These are phyloP conservation scores for Nyctibius bracteatus DNA, from an alignment of 2,113 vertebrate genomes.

Conservation along the genomic window DNA sequence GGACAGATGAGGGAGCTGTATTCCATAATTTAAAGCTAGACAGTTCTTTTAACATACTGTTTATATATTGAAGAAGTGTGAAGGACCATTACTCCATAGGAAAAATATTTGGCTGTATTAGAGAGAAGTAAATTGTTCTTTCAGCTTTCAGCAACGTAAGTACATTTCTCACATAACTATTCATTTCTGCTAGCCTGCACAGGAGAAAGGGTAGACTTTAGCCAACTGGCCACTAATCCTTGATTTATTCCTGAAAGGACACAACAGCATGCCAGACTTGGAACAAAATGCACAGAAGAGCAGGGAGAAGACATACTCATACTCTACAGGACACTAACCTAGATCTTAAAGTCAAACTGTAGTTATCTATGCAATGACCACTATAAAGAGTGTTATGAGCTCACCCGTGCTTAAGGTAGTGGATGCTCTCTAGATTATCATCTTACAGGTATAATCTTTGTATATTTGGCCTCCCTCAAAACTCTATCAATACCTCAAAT, in stretches of 20 bases:
- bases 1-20: constrained; percentile 55
- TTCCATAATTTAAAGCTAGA: constrained; percentile 11
- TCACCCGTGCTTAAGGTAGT: background rate
- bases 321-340: background rate
- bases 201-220: background rate
- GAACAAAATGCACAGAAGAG: background rate
- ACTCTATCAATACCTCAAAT: background rate
- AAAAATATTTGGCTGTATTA: background rate
- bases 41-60: background rate
- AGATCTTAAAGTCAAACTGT: background rate
- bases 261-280: rapidly evolving
- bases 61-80: constrained; percentile 7
- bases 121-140: background rate
- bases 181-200: background rate
- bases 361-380: background rate
- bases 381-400: background rate
- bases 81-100: background rate
- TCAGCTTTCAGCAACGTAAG: background rate
- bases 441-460: background rate
- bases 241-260: background rate
- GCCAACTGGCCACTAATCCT: background rate
- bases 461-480: background rate
- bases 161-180: background rate
- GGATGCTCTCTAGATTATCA: background rate
- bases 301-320: background rate